These are phyloP conservation scores for Microplitis demolitor DNA, from an alignment of 1,140 invertebrate species.

Conservation along the genomic window DNA sequence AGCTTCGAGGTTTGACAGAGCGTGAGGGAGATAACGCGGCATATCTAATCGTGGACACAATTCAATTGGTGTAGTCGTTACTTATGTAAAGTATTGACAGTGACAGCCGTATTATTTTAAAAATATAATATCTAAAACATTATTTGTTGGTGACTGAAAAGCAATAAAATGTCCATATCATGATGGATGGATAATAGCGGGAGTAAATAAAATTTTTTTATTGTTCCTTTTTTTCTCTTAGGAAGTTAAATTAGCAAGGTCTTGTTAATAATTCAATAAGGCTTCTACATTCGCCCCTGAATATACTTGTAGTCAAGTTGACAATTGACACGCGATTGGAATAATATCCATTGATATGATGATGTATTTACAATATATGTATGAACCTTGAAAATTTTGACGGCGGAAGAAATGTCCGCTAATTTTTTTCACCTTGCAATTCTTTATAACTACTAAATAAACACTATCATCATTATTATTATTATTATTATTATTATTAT, in stretches of 20 bases:
- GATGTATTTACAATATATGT: background rate
- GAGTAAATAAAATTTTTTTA: background rate
- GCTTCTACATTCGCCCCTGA: slow-evolving; percentile 6
- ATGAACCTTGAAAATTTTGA: background rate
- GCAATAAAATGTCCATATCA: background rate
- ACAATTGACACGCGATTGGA: slow-evolving; percentile 5
- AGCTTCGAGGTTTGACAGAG: too few species aligned
- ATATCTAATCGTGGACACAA: too few species aligned
- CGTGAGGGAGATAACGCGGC: too few species aligned
- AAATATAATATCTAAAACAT: too few species aligned
- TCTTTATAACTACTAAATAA: too few species aligned
- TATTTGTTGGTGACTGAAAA: background rate
- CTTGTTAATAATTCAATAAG: slow-evolving; percentile 11
- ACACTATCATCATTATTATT: too few species aligned
- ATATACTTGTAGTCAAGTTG: background rate
- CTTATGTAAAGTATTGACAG: too few species aligned
- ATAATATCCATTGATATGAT: background rate
- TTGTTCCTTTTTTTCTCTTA: background rate
- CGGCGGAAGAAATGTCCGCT: background rate
- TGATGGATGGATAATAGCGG: background rate
- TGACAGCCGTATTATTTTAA: too few species aligned
- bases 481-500: too few species aligned
- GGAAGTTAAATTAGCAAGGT: slow-evolving; percentile 9
- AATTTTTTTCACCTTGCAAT: too few species aligned
- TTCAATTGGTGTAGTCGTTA: too few species aligned